Percentiles rank a stretch among this genome's conserved stretches.
These are phyloP conservation scores for Ctenoplectra terminalis DNA, from an alignment of 1,140 invertebrate species.

Conservation along the genomic window DNA sequence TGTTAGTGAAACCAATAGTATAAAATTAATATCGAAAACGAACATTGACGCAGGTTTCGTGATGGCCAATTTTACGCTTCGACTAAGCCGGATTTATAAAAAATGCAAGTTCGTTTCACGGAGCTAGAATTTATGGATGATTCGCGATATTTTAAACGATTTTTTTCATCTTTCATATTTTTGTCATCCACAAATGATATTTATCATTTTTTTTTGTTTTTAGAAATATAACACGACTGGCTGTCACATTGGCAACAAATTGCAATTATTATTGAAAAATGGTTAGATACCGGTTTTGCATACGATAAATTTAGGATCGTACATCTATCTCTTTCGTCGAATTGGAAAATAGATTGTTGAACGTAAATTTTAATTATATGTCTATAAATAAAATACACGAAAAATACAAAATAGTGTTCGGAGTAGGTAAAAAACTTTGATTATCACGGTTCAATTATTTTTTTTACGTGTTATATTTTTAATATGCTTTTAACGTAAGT, in stretches of 20 bases:
- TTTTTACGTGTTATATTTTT: too few relatives aligned
- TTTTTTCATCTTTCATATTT: conserved; percentile 6
- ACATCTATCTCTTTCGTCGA: neutral
- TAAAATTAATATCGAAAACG: conserved; percentile 12
- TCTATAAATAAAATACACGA: too few relatives aligned
- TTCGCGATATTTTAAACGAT: conserved; percentile 23
- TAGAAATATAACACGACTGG: neutral
- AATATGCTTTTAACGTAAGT: too few relatives aligned
- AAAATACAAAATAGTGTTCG: too few relatives aligned
- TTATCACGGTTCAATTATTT: too few relatives aligned
- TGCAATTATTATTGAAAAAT: conserved; percentile 8
- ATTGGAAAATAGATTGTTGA: too few relatives aligned
- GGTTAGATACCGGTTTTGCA: neutral
- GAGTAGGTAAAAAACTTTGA: too few relatives aligned
- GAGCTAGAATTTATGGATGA: conserved; percentile 16
- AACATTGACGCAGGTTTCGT: neutral
- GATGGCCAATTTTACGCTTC: conserved; percentile 40
- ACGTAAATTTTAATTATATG: neutral
- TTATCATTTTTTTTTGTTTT: neutral
- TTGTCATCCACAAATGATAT: neutral
- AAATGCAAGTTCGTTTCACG: conserved; percentile 36
- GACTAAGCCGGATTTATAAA: conserved; percentile 19
- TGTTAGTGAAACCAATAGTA: neutral
- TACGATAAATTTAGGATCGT: neutral
- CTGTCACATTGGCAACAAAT: neutral